Conservation (phyloP, 2,888 invertebrate genomes). For the Zootermopsis nevadensis region DNA sequence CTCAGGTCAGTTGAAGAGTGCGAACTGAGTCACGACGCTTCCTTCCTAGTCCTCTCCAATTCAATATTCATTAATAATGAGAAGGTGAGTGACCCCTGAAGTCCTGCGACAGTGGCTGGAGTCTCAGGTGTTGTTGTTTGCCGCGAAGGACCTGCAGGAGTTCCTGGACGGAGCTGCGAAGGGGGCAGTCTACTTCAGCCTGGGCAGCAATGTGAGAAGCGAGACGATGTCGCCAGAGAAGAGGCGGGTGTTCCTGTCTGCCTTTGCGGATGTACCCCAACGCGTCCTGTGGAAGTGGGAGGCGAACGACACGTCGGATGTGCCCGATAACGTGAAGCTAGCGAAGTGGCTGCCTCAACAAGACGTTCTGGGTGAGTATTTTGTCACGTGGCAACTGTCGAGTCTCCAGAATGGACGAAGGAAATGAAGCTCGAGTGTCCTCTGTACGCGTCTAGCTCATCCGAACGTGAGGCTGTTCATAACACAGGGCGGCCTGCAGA, state of each 20-base stretch:
- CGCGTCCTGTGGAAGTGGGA: conserved; percentile 67
- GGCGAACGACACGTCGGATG: conserved; percentile 59
- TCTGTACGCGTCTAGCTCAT: conserved; percentile 43
- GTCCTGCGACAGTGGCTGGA: no score
- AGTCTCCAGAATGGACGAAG: no score
- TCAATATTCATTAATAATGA: no score
- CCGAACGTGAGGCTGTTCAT: conserved; percentile 52
- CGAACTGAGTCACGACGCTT: no score
- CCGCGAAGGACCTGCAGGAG: conserved; percentile 58
- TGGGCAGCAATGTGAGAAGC: conserved; percentile 65
- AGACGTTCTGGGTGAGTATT: conserved; percentile 61
- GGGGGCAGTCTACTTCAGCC: conserved; percentile 66
- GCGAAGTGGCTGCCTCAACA: conserved; percentile 64
- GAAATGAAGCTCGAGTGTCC: no score
- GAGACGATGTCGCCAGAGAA: conserved; percentile 62
- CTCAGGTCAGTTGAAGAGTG: conserved; percentile 49
- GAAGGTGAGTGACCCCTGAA: no score
- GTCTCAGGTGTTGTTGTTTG: no score
- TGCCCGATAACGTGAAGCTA: conserved; percentile 64
- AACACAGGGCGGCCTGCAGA: conserved; percentile 54
- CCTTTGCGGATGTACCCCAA: conserved; percentile 63
- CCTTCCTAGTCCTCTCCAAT: no score
- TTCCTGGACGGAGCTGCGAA: conserved; percentile 62
- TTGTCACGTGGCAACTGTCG: no score
- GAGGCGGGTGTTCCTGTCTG: conserved; percentile 61